Evolutionary conservation across 2,888 invertebrate species (phyloP), one percentile per base, ranked within the genome.

Genomic region (Spodoptera littoralis): DNA sequence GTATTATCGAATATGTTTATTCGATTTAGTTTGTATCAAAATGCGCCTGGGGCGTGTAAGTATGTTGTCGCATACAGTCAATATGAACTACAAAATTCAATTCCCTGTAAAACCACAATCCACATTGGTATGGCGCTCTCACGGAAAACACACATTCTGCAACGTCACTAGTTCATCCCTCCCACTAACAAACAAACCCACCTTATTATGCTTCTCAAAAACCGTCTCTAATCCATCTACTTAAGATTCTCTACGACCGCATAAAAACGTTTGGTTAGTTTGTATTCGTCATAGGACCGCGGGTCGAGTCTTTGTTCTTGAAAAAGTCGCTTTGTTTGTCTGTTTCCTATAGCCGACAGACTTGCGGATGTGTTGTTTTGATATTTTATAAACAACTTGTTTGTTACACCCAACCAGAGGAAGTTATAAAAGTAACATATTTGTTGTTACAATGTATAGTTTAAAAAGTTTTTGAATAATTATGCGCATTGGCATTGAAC

Each of bases 311-410:
- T 86, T 88, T 90, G 88, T 89, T 88, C 84, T 84, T 84, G 85
- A 83, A 86, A 89, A 89, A 85, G 84, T 87, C 77, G 81, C 85
- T 85, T 89, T 88, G 88, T 90, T 90, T 86, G 83, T 84, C 73
- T 78, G 80, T 80, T 84, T 83, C 82, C 82, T 82, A 84, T 80
- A 79, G 78, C 76, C 58, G 68, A 72, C 78, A 73, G 75, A 77
- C 77, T 81, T 77, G 80, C 76, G 83, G 79, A 81, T 80, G 76
- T 83, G 82, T 82, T 83, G 79, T 85, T 84, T 77, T 82, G 82
- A 86, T 87, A 86, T 85, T 84, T 81, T 82, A 82, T 82, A 84
- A 84, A 85, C 82, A 83, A 80, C 73, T 83, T 84, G 81, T 85
- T 84, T 84, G 77, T 79, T 79, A 63, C 53, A 64, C 42, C 12